phyloP scores from a whole-genome alignment of 2,888 invertebrate species.

The Brachypterus glaber region DNA sequence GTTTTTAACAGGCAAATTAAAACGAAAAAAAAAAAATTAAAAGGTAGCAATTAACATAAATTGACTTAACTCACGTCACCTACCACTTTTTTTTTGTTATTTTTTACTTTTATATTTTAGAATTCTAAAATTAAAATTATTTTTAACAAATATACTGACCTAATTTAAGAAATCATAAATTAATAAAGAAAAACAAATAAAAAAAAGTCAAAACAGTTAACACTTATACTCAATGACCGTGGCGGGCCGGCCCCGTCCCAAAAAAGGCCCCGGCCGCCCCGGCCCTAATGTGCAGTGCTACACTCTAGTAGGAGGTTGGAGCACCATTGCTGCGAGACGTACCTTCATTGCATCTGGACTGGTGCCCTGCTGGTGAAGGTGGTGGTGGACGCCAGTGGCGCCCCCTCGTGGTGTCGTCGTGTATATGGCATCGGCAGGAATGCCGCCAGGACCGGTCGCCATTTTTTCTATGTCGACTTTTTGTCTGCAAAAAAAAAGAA shows the following conservation, averaged over 20 bases:
- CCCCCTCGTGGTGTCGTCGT: slow-evolving; percentile 41
- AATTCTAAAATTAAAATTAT: too few species aligned
- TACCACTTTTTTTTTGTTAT: too few species aligned
- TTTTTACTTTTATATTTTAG: too few species aligned
- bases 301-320: slow-evolving; percentile 82
- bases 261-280: slow-evolving; percentile 24
- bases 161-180: too few species aligned
- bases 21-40: too few species aligned
- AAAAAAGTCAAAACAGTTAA: slow-evolving; percentile 35
- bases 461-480: slow-evolving; percentile 42
- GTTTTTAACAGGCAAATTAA: too few species aligned
- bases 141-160: too few species aligned
- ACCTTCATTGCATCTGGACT: slow-evolving; percentile 76
- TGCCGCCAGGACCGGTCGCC: slow-evolving; percentile 45
- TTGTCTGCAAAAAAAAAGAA: slow-evolving; percentile 32
- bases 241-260: slow-evolving; percentile 33
- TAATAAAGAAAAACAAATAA: too few species aligned
- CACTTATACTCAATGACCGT: slow-evolving; percentile 40
- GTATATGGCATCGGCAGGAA: slow-evolving; percentile 69
- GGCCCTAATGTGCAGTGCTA: slow-evolving; percentile 43
- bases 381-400: slow-evolving; percentile 21
- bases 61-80: too few species aligned
- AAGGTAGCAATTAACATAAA: too few species aligned
- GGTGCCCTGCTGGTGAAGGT: slow-evolving; percentile 25
- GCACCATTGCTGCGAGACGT: slow-evolving; percentile 81